Percentiles rank a stretch among this genome's conserved stretches.
Conservation (phyloP, 2,888 invertebrate species). For the Trichopoda pennipes region DNA sequence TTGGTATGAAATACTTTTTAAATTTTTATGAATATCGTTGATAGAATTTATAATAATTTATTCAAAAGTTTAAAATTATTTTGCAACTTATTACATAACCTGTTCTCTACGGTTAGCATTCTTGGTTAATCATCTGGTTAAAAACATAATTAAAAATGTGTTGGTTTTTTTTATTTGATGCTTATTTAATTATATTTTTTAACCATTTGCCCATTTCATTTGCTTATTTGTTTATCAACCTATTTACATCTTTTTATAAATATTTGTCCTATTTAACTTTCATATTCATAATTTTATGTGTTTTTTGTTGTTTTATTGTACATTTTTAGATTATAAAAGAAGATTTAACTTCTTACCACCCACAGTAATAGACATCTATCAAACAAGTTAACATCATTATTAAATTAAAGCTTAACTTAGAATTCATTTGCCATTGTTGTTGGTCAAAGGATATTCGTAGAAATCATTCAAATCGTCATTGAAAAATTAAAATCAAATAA, state of each 20-base stretch:
- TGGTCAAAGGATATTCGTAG: conserved; percentile 11
- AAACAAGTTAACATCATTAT: conserved; percentile 8
- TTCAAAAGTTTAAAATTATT: too few species aligned
- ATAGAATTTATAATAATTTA: too few species aligned
- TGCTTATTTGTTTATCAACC: too few species aligned
- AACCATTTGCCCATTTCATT: too few species aligned
- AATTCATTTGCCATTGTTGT: conserved; percentile 36
- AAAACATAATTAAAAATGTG: too few species aligned
- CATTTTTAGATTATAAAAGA: conserved; percentile 60
- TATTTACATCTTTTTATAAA: conserved; percentile 7
- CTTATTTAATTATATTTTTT: too few species aligned
- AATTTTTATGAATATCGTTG: too few species aligned
- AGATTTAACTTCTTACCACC: conserved; percentile 24
- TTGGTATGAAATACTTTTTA: too few species aligned
- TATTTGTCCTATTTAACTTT: conserved; percentile 33
- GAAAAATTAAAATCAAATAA: neutral
- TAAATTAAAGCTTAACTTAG: conserved; percentile 1
- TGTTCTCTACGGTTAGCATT: too few species aligned
- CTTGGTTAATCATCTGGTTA: too few species aligned
- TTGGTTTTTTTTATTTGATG: too few species aligned
- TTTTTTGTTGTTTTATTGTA: conserved; percentile 54
- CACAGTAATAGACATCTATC: conserved; percentile 41
- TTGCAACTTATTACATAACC: too few species aligned
- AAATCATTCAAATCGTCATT: conserved; percentile 22
- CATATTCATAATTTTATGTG: conserved; percentile 60